Evolutionary conservation across 2,888 invertebrate genomes (phyloP), one percentile per base, ranked within the genome.

Genomic region (Oxycera nigricornis): DNA sequence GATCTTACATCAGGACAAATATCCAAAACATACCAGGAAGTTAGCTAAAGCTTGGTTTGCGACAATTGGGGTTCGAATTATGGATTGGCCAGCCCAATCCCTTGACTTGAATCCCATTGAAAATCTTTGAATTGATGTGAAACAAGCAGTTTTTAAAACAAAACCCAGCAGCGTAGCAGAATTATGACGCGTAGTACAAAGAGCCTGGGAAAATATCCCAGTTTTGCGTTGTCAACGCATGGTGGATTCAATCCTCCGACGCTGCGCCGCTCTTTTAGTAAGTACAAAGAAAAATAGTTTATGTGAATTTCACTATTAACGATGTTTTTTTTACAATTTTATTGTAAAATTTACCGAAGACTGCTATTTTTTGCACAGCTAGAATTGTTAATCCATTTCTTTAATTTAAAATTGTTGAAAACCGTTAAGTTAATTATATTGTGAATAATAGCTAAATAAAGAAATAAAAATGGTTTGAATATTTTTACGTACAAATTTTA

Each of bases 31-130:
- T 35, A 11, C 11, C 11, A 35, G 76, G 6, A 59, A 59, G 26
- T 24, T 28, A 14, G 59, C 22, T 59, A 11, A 59, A 59, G 30
- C 24, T 24, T 59, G 1, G 24, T 59, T 52, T 59, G 59, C 24
- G n/a, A 14, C 22, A n/a, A 59, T 7, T 26, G 30, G 11, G 59
- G 59, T 59, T 59, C 17, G n/a, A 28, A 24, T 59, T 7, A 59
- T 7, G 1, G 26, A 14, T 17, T 70, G 74, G 74, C 74, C 68
- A 55, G 22, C 74, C 6, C 74, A 74, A 46, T 59, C 59, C 11
- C 57, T 46, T 6, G 68, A 74, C 26, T 67, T 74, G 2, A 70
- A 74, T 31, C 74, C 41, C 11, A 70, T 70, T n/a, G 74, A 74
- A 39, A 68, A 74, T 59, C 39, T 74, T 35, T 59, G 74, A 65